Base-by-base conservation (phyloP, 2,888 invertebrate genomes). In the Xanthorhoe spadicearia region DNA sequence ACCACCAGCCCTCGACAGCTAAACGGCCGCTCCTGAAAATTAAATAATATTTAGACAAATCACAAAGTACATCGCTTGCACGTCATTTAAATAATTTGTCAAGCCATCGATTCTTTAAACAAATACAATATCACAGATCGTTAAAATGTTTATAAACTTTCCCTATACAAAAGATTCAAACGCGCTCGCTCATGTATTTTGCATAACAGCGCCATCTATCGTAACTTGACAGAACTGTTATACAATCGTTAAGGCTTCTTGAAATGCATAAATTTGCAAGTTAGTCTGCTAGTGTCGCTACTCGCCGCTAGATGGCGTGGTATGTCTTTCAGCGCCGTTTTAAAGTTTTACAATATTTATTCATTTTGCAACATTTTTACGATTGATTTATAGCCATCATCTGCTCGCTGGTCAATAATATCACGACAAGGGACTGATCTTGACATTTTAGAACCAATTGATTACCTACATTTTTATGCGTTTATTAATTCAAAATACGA, bases 1-100 rank as follows among this genome's bases (percentile, higher is more conserved):
- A 87, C 90, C 91, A 92, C 92, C 91, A 90, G 8, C 92, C 90
- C 84, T 92, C 92, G 85, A 91, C 92, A 73, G 90, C 91, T 83
- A 90, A 78, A 68, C 92, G 88, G 77, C 92, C 92, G 90, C 92
- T 92, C 92, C 92, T 91, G 72, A 38, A 62, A 63, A 51, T 54
- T 62, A 35, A 48, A 48, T 48, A 48, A 17, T 46, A 15, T 15
- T 15, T n/a, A 10, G 3, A 46, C 48, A 23, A 23, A 23, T 3
- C 23, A 23, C n/a, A n/a, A n/a, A n/a, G n/a, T n/a, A n/a, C n/a
- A 10, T 35, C 49, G 23, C 28, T 4, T 23, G 23, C 23, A 23
- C 23, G 4, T 23, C n/a, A n/a, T 23, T 23, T 3, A 23, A 23
- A 23, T 23, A 23, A 23, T 23, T 23, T 23, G 23, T 3, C 1